Evolutionary conservation across 2,113 vertebrate genomes (phyloP), one percentile per base, ranked within the genome.

Genomic region (Casuarius casuarius): DNA sequence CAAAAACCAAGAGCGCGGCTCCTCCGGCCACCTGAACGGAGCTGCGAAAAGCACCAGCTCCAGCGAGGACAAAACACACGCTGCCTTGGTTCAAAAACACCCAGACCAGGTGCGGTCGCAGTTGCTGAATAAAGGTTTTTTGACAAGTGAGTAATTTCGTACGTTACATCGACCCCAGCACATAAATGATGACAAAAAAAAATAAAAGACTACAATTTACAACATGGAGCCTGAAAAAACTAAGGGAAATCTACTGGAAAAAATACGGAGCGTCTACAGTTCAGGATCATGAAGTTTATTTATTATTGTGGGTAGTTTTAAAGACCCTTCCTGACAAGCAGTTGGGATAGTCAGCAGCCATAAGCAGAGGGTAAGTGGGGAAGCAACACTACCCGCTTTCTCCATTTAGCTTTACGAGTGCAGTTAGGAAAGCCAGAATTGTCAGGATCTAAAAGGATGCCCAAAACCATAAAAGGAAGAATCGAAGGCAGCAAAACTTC

Each of bases 221-320:
- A 90, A 13, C 29, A 25, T 0, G 8, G 49, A 90, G 25, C 12
- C 14, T 76, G 77, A 58, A 87, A 70, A 0, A 54, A 22, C 18
- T 10, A 19, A 49, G 54, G 5, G 49, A 82, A 89, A 88, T 12
- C 51, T 52, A 46, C 0, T 4, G 19, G 8, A n/a, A 65, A 44
- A 79, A 61, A 35, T n/a, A 29, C 1, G 71, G 12, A 61, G 1
- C 2, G 3, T 17, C 48, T 62, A 8, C 0, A 1, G 7, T 42
- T 68, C 42, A 33, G 23, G 19, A 58, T 62, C 38, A 44, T 23
- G 40, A 61, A 23, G 18, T 48, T 83, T 73, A 42, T 20, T 85
- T 87, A 16, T 58, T 84, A 17, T 59, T 58, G n/a, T 0, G 3
- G 14, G 8, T 33, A 40, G 44, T 61, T 95, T 84, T 63, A 84